These are phyloP conservation scores for Papilio polyxenes DNA, from an alignment of 1,140 invertebrate genomes.

Conservation along the genomic window DNA sequence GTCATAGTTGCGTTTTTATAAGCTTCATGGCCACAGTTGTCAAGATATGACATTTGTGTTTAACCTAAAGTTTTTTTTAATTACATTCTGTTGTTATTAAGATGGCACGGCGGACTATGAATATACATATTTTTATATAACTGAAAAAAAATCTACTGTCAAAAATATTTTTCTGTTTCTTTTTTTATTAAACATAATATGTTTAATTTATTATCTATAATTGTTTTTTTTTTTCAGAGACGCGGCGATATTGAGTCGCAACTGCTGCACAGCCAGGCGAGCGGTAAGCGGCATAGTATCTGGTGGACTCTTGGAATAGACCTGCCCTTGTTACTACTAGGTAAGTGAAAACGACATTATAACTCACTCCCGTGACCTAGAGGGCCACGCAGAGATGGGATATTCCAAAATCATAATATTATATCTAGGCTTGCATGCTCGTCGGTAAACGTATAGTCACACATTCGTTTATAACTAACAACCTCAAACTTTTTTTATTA, in stretches of 20 bases:
- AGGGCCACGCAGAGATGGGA: neutral
- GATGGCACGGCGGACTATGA: too few species aligned
- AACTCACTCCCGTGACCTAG: neutral
- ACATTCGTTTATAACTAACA: neutral
- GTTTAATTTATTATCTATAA: neutral
- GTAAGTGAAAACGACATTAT: conserved; percentile 41
- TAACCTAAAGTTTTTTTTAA: too few species aligned
- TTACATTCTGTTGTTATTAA: too few species aligned
- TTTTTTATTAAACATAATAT: neutral
- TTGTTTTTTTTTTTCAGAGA: conserved; percentile 58
- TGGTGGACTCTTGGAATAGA: conserved; percentile 61
- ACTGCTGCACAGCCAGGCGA: conserved; percentile 38
- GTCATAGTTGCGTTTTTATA: too few species aligned
- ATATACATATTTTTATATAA: too few species aligned
- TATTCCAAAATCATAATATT: too few species aligned
- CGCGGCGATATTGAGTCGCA: conserved; percentile 63
- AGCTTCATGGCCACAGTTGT: too few species aligned
- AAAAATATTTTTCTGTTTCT: too few species aligned
- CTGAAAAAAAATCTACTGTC: too few species aligned
- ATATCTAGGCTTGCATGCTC: too few species aligned
- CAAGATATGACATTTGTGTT: too few species aligned
- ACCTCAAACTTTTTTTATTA: conserved; percentile 3
- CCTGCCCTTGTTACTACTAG: conserved; percentile 54
- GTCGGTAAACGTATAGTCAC: neutral
- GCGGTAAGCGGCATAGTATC: conserved; percentile 40